A percentile compares a stretch with the other conserved stretches of the same genome.
Evolutionary conservation across 2,113 vertebrate genomes (phyloP).

Genomic region (Sakesphorus luctuosus): DNA sequence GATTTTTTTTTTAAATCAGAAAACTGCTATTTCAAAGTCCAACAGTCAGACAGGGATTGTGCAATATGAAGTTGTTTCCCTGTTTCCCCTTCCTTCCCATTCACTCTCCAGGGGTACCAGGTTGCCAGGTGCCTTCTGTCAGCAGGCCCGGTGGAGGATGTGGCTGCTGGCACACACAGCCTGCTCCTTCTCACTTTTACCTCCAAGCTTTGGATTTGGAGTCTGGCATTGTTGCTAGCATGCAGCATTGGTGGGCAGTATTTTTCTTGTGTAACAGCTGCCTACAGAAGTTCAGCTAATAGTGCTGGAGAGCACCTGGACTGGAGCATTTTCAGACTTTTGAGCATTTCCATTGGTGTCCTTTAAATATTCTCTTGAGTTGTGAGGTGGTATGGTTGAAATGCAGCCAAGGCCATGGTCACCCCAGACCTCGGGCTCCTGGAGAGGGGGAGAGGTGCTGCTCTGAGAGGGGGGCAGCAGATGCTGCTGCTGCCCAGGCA

Average conservation of each 20-base stretch:
- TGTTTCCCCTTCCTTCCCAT: background rate
- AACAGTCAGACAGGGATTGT: accelerated
- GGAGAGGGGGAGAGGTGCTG: background rate
- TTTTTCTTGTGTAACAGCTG: background rate
- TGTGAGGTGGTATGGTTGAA: background rate
- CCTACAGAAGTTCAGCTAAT: background rate
- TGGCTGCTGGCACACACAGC: background rate
- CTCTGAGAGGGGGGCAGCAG: background rate
- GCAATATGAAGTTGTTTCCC: background rate
- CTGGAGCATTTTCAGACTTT: background rate
- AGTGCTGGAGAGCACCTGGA: background rate
- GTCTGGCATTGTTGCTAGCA: background rate
- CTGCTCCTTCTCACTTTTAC: background rate
- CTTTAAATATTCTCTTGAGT: background rate
- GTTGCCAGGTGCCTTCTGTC: background rate
- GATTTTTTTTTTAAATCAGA: background rate
- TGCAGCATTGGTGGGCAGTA: background rate
- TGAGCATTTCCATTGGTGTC: background rate
- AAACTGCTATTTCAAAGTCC: background rate
- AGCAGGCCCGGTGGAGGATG: background rate
- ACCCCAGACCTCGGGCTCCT: background rate
- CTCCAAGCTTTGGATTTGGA: background rate
- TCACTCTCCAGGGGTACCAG: accelerated
- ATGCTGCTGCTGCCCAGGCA: background rate
- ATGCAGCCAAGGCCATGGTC: background rate